phyloP scores from a whole-genome alignment of 2,888 invertebrate species.

The Perithous albicinctus region DNA sequence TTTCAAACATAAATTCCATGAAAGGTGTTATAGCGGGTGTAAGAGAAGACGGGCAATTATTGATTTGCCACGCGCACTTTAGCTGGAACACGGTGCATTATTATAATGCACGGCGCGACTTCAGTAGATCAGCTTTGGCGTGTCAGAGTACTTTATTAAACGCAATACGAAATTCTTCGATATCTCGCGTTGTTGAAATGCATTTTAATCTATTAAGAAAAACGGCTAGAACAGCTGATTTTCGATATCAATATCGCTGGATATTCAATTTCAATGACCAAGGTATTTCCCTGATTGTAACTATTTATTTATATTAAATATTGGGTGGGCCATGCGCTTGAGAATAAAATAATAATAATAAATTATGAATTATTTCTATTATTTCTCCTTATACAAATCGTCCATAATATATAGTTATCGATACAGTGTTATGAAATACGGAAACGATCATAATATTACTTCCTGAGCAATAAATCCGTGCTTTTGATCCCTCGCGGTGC shows the following conservation, averaged over 20 bases:
- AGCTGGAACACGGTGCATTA: not conserved
- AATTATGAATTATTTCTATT: not conserved
- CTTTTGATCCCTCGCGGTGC: not conserved
- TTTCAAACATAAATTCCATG: slow-evolving; percentile 26
- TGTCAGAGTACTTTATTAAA: not conserved
- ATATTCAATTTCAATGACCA: too few species aligned
- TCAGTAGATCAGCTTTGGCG: not conserved
- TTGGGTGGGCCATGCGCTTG: too few species aligned
- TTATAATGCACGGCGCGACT: slow-evolving; percentile 9
- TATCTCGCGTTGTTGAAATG: too few species aligned
- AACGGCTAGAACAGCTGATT: too few species aligned
- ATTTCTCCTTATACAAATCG: not conserved
- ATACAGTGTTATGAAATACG: not conserved
- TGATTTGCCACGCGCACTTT: slow-evolving; percentile 36
- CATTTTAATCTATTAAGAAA: too few species aligned
- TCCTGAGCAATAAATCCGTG: slow-evolving; percentile 13
- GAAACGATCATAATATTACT: slow-evolving; percentile 7
- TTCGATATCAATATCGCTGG: too few species aligned
- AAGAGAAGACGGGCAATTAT: slow-evolving; percentile 41
- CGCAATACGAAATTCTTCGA: too few species aligned
- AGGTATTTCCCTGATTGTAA: too few species aligned
- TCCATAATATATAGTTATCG: not conserved
- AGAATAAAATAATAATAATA: too few species aligned
- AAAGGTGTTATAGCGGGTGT: not conserved
- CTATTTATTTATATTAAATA: too few species aligned